Percentiles rank a stretch among this genome's conserved stretches.
These are phyloP conservation scores for Hirundo rustica DNA, from an alignment of 2,797 vertebrate species.

Conservation along the genomic window DNA sequence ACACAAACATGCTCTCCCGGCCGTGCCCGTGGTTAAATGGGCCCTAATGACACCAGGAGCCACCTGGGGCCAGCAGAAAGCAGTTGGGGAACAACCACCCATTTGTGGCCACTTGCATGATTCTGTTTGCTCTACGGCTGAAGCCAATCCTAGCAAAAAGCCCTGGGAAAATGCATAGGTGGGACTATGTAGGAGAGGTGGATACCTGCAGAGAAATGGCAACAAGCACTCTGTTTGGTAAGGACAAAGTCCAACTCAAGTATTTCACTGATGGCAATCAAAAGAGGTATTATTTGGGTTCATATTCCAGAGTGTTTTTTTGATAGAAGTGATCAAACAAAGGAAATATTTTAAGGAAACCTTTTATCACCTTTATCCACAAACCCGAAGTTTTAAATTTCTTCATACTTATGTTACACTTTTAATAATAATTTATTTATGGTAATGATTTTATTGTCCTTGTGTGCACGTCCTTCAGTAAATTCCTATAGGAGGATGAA, in stretches of 20 bases:
- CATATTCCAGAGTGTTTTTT: rapidly evolving
- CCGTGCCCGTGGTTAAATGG: constrained; percentile 24
- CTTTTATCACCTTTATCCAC: neutral
- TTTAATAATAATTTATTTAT: neutral
- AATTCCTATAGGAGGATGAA: neutral
- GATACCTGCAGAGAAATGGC: neutral
- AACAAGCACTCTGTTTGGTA: neutral
- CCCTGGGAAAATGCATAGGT: constrained; percentile 28
- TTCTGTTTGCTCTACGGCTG: constrained; percentile 65
- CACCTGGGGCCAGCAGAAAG: constrained; percentile 62
- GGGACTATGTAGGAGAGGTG: neutral
- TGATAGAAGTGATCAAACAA: neutral
- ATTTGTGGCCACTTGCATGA: constrained; percentile 56
- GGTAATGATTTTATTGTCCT: neutral
- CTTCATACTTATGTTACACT: neutral
- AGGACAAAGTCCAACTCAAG: neutral
- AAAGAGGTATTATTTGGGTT: neutral
- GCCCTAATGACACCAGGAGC: constrained; percentile 38
- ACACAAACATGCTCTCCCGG: constrained; percentile 55
- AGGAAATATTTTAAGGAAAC: neutral
- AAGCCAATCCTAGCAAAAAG: constrained; percentile 44
- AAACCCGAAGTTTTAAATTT: neutral
- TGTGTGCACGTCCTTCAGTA: neutral
- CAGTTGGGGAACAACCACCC: constrained; percentile 25
- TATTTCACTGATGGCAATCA: neutral